phyloP scores from a whole-genome alignment of 2,113 vertebrate species.

The Phasianus colchicus region DNA sequence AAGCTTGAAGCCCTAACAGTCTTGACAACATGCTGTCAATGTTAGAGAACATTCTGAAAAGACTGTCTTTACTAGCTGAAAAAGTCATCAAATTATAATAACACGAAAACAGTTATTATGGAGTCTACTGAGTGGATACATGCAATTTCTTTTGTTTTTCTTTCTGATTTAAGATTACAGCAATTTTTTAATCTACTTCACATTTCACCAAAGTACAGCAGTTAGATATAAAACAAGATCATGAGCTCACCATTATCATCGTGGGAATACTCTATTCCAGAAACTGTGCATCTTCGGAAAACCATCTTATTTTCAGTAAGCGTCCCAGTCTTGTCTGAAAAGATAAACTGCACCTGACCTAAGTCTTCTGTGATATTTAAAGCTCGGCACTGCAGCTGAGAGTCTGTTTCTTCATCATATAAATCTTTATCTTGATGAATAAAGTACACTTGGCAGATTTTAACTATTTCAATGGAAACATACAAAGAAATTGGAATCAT shows the following conservation, averaged over 20 bases:
- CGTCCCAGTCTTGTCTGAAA: conserved; percentile 98
- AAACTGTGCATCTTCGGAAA: conserved; percentile 95
- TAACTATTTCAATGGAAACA: conserved; percentile 98
- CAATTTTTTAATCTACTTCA: neutral
- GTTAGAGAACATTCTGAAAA: neutral
- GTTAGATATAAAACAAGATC: neutral
- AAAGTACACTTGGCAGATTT: conserved; percentile 97
- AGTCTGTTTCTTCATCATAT: conserved; percentile 96
- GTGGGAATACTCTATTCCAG: conserved; percentile 96
- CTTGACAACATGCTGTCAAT: neutral
- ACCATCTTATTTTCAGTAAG: conserved; percentile 99
- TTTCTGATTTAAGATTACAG: neutral
- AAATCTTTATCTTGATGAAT: conserved; percentile 95
- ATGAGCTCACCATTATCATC: conserved; percentile 91
- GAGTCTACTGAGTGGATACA: neutral
- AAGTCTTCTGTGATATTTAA: conserved; percentile 98
- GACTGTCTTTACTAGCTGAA: neutral
- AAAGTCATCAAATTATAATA: neutral
- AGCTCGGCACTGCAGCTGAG: conserved; percentile 93
- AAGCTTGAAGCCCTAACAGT: neutral
- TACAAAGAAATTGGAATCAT: conserved; percentile 97
- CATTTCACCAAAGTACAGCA: neutral
- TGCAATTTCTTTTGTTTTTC: neutral
- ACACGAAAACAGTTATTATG: neutral
- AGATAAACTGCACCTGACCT: conserved; percentile 97